phyloP scores from a whole-genome alignment of 2,113 vertebrate species.

The Pterocles orientalis region DNA sequence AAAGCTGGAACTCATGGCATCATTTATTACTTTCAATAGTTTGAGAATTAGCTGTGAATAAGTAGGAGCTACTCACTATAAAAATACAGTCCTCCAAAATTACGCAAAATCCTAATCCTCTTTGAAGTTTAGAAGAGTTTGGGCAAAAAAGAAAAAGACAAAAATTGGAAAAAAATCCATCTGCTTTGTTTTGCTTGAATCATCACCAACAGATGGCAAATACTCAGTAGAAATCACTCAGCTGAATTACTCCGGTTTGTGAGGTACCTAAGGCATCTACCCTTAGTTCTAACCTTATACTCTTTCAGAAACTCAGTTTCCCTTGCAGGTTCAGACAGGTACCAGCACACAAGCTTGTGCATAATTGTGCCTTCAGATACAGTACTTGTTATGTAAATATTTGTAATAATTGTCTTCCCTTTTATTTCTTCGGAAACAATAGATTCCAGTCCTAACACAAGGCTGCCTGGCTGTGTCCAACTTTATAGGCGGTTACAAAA shows the following conservation, averaged over 20 bases:
- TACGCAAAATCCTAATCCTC: neutral
- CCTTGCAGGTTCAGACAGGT: neutral
- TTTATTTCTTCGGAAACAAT: neutral
- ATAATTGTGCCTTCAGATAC: neutral
- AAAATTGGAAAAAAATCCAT: neutral
- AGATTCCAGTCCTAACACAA: neutral
- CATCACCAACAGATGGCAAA: neutral
- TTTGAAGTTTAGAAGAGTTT: neutral
- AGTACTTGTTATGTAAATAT: neutral
- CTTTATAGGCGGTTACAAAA: neutral
- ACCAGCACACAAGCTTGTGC: neutral
- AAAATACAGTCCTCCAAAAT: neutral
- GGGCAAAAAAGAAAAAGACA: neutral
- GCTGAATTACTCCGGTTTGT: neutral
- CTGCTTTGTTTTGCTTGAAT: slow-evolving; percentile 10
- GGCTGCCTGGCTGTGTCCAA: neutral
- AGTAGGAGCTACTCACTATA: neutral
- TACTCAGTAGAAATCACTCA: neutral
- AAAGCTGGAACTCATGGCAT: neutral
- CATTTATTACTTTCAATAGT: neutral
- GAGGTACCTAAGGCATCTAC: neutral
- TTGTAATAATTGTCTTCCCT: neutral
- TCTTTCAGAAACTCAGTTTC: neutral
- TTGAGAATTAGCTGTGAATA: neutral
- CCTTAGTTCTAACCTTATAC: neutral